Evolutionary conservation across 2,113 vertebrate genomes (phyloP).

Genomic region (Pterocles orientalis): DNA sequence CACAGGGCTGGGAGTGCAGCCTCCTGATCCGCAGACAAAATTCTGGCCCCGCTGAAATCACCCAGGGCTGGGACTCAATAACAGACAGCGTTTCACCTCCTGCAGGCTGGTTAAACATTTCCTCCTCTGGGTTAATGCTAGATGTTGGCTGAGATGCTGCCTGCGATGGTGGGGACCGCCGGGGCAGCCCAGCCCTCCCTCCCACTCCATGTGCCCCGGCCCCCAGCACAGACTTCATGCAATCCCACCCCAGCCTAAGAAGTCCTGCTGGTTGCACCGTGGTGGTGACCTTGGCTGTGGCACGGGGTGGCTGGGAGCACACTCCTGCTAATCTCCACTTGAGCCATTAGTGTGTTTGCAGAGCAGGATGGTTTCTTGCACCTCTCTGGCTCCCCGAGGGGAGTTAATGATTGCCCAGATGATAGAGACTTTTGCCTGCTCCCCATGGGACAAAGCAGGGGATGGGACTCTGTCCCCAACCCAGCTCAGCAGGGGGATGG

Average conservation of each 20-base stretch:
- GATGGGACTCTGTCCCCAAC: neutral
- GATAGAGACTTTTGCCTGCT: neutral
- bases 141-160: neutral
- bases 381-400: rapidly evolving
- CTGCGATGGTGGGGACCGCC: neutral
- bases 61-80: neutral
- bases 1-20: neutral
- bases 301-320: neutral
- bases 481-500: neutral
- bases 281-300: neutral
- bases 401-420: constrained; percentile 17
- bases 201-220: rapidly evolving
- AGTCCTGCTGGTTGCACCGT: neutral
- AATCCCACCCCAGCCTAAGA: neutral
- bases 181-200: neutral
- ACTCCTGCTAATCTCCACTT: neutral
- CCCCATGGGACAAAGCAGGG: neutral
- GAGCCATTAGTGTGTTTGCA: neutral
- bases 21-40: neutral
- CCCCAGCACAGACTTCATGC: neutral
- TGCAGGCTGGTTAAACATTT: constrained; percentile 18
- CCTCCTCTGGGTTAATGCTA: neutral
- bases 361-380: neutral
- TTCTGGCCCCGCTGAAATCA: neutral
- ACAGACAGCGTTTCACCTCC: rapidly evolving